Evolutionary conservation across 37 sponge, comb jelly and placozoan species (phyloP), one percentile per base, ranked within the genome.

Genomic region (Agelas oroides): DNA sequence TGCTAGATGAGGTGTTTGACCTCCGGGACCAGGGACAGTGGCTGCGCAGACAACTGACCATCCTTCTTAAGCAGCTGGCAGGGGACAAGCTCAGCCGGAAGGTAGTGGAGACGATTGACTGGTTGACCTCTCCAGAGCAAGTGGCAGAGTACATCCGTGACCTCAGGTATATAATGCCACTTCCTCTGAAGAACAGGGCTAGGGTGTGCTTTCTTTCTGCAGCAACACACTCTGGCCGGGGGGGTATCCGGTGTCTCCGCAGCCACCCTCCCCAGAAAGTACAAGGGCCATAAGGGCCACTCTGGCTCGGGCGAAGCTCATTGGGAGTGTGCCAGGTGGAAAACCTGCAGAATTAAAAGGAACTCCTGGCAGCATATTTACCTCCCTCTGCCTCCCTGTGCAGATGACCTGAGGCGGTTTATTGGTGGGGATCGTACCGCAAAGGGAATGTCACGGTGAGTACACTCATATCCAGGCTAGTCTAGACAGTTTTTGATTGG

Each of bases 311-410:
- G 77, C 89, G 38, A 87, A 92, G 52, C 63, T 92, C 56, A 79
- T 92, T 28, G 92, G 92, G 12, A 92, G 84, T 34, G 76, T 92
- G 36, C 84, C 92, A 66, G 91, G 89, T 88, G n/a, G n/a, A n/a
- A n/a, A n/a, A n/a, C n/a, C n/a, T n/a, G n/a, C n/a, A n/a, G n/a
- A n/a, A n/a, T n/a, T n/a, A n/a, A n/a, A n/a, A n/a, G n/a, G n/a
- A n/a, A n/a, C n/a, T n/a, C n/a, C n/a, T n/a, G n/a, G n/a, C n/a
- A n/a, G n/a, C n/a, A n/a, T n/a, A n/a, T n/a, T n/a, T n/a, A n/a
- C n/a, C n/a, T n/a, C n/a, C n/a, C n/a, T n/a, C n/a, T n/a, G n/a
- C n/a, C 58, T 15, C 24, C 1, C 39, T 62, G 20, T 70, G 25
- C 38, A 88, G 91, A 92, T 77, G 92, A 87, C 21, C 62, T 92